phyloP scores from a whole-genome alignment of 2,113 vertebrate species.

The Perca schrenkii region DNA sequence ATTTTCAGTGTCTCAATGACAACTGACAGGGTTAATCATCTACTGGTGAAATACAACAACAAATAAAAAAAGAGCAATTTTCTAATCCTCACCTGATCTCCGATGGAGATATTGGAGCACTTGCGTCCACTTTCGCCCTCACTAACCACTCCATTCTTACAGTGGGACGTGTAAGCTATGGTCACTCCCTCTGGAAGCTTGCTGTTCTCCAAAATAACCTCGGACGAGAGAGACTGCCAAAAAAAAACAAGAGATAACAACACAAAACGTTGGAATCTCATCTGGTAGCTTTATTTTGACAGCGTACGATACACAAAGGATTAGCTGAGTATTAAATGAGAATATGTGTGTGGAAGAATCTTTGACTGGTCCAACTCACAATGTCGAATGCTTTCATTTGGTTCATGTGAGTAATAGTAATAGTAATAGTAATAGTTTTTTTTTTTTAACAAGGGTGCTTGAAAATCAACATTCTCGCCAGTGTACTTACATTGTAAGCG shows the following conservation, averaged over 20 bases:
- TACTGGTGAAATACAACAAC: neutral
- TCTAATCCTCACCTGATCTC: slow-evolving; percentile 89
- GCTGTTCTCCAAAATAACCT: slow-evolving; percentile 97
- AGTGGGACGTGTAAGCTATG: slow-evolving; percentile 94
- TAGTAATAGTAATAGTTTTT: too few relatives aligned
- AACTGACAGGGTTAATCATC: neutral
- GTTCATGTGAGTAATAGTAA: neutral
- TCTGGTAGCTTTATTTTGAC: slow-evolving; percentile 60
- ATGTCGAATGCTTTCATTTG: neutral
- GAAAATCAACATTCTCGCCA: neutral
- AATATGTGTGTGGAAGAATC: neutral
- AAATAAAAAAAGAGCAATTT: neutral
- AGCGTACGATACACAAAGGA: slow-evolving; percentile 35
- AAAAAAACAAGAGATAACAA: slow-evolving; percentile 53
- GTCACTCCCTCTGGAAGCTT: slow-evolving; percentile 95
- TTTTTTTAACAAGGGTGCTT: neutral
- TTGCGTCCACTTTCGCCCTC: slow-evolving; percentile 94
- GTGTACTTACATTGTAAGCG: slow-evolving; percentile 95
- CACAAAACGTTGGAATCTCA: slow-evolving; percentile 47
- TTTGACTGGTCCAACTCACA: neutral
- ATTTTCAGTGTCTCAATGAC: neutral
- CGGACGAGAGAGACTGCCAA: slow-evolving; percentile 95
- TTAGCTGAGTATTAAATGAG: slow-evolving; percentile 7
- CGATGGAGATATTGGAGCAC: slow-evolving; percentile 98
- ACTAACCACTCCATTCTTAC: slow-evolving; percentile 93